phyloP scores from a whole-genome alignment of 1,140 invertebrate species.

The Oncopeltus fasciatus region DNA sequence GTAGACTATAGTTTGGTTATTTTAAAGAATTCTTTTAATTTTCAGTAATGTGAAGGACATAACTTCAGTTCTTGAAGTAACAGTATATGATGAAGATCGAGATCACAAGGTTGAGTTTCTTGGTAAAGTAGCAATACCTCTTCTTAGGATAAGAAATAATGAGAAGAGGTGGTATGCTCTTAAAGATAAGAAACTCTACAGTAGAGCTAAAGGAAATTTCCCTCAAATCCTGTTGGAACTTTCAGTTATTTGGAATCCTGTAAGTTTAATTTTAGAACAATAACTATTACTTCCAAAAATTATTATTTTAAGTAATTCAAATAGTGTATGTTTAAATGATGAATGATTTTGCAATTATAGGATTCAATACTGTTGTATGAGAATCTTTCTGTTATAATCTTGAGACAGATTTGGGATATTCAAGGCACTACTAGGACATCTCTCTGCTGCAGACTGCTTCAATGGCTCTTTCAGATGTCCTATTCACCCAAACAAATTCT shows the following conservation, averaged over 20 bases:
- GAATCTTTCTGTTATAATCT: too few relatives aligned
- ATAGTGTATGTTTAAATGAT: too few relatives aligned
- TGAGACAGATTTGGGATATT: too few relatives aligned
- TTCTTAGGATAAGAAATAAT: constrained; percentile 74
- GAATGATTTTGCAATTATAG: too few relatives aligned
- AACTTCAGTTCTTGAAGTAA: constrained; percentile 89
- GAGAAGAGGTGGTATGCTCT: constrained; percentile 91
- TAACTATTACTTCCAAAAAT: too few relatives aligned
- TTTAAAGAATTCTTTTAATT: constrained; percentile 21
- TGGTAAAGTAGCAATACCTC: constrained; percentile 81
- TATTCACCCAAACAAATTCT: too few relatives aligned
- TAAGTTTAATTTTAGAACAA: too few relatives aligned
- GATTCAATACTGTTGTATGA: too few relatives aligned
- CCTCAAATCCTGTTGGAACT: constrained; percentile 87
- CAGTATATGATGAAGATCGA: constrained; percentile 94
- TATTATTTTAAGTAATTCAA: too few relatives aligned
- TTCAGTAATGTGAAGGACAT: constrained; percentile 92
- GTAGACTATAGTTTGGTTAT: not conserved
- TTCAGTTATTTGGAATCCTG: constrained; percentile 80
- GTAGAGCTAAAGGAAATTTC: constrained; percentile 74
- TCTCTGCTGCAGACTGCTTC: too few relatives aligned
- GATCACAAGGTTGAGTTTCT: constrained; percentile 97
- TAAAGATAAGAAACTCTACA: constrained; percentile 88
- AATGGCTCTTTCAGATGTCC: too few relatives aligned
- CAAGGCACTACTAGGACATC: too few relatives aligned